A percentile compares a stretch with the other conserved stretches of the same genome.
Conservation (phyloP, 1,140 invertebrate genomes). For the Drosophila pachea region DNA sequence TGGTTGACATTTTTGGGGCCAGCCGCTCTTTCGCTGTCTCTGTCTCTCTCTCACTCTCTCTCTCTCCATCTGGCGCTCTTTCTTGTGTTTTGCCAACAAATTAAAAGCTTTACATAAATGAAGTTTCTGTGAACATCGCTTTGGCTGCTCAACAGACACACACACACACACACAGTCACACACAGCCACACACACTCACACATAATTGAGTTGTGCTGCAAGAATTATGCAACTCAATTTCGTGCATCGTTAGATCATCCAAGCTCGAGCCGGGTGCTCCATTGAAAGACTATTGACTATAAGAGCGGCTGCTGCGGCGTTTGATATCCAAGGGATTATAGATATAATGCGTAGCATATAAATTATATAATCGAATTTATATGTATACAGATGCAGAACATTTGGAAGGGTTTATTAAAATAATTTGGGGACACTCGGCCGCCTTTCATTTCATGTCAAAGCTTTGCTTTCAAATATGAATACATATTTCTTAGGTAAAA, state of each 20-base stretch:
- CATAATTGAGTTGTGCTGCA: slow-evolving; percentile 33
- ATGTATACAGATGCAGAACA: too few species aligned
- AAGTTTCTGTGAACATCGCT: slow-evolving; percentile 41
- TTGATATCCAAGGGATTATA: too few species aligned
- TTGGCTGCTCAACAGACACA: slow-evolving; percentile 1
- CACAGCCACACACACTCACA: slow-evolving; percentile 3
- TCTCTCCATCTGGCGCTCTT: neutral
- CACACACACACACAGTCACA: neutral
- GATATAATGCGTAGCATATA: too few species aligned
- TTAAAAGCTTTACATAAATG: slow-evolving; percentile 58
- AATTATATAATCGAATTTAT: too few species aligned
- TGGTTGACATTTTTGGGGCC: slow-evolving; percentile 53
- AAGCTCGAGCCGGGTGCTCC: neutral
- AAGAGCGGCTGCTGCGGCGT: too few species aligned
- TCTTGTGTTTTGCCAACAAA: slow-evolving; percentile 33
- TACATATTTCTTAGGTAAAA: too few species aligned
- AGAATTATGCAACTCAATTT: slow-evolving; percentile 31
- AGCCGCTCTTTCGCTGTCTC: neutral
- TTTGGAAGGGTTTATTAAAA: too few species aligned
- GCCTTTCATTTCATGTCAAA: too few species aligned
- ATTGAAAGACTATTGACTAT: neutral
- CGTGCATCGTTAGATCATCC: slow-evolving; percentile 4
- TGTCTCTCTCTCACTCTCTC: neutral
- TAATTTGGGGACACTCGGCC: too few species aligned
- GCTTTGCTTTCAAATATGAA: too few species aligned